Conservation (phyloP, 2,797 vertebrate genomes). For the Lophotriccus pileatus region DNA sequence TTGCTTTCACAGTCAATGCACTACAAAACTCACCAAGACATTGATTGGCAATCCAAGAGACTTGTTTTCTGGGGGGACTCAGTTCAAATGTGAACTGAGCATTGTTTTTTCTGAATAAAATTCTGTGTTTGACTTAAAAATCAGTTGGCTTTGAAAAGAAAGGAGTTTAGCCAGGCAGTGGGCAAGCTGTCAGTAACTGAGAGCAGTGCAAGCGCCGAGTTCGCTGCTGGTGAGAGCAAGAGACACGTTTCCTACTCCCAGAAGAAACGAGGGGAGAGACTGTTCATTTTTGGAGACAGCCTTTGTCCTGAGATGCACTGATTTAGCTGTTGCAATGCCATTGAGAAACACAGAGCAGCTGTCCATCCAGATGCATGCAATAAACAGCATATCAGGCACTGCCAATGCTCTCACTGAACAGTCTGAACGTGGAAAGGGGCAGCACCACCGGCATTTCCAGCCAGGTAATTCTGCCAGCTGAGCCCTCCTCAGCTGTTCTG, state of each 20-base stretch:
- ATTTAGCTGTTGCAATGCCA: neutral
- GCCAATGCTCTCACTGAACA: neutral
- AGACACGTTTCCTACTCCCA: neutral
- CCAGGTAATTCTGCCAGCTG: neutral
- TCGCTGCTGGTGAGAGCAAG: rapidly evolving
- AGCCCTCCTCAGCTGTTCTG: neutral
- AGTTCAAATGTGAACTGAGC: neutral
- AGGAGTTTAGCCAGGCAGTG: neutral
- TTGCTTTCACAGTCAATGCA: neutral
- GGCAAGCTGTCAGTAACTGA: neutral
- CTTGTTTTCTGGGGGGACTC: too few relatives aligned
- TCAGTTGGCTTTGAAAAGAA: neutral
- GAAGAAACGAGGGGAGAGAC: rapidly evolving
- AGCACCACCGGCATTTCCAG: neutral
- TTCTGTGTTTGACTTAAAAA: neutral
- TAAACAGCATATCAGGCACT: neutral
- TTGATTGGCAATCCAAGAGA: neutral
- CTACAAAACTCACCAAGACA: neutral
- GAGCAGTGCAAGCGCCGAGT: neutral
- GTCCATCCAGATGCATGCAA: neutral
- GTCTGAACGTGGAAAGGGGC: neutral
- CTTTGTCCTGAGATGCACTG: neutral
- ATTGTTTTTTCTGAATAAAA: neutral
- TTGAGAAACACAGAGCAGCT: neutral
- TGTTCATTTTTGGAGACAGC: neutral